Conservation (phyloP, 1,140 invertebrate genomes). For the Gryon sp. region DNA sequence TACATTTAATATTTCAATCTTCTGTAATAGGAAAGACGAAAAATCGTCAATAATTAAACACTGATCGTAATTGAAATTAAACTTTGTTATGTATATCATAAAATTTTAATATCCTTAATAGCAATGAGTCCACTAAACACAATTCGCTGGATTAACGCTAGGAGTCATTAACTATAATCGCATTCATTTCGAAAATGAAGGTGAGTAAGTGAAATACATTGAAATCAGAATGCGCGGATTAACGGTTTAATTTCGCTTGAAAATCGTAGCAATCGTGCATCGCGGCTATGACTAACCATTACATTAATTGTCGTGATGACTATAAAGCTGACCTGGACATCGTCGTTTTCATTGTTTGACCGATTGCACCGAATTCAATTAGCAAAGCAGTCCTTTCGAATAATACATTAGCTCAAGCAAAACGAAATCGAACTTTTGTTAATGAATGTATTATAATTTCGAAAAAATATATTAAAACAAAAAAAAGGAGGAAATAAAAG, state of each 20-base stretch:
- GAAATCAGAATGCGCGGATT: conserved; percentile 11
- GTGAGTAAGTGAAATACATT: conserved; percentile 26
- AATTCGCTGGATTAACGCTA: conserved; percentile 11
- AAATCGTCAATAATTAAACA: no score
- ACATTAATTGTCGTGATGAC: conserved; percentile 1
- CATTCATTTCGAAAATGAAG: conserved; percentile 14
- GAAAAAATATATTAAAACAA: conserved; percentile 20
- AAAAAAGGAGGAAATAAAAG: conserved; percentile 22
- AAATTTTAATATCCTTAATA: conserved; percentile 29
- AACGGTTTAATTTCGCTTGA: conserved; percentile 23
- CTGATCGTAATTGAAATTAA: conserved; percentile 4
- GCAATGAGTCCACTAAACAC: conserved; percentile 1
- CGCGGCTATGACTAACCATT: neutral
- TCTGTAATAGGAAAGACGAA: no score
- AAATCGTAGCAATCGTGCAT: conserved; percentile 2
- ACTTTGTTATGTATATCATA: conserved; percentile 1
- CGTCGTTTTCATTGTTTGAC: conserved; percentile 7
- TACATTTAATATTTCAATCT: no score
- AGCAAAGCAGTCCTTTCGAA: conserved; percentile 11
- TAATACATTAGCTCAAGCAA: neutral
- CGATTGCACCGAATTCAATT: conserved; percentile 16
- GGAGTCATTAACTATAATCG: conserved; percentile 29
- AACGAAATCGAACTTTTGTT: conserved; percentile 8
- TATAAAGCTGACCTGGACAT: conserved; percentile 3
- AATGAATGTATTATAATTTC: conserved; percentile 21